phyloP scores from a whole-genome alignment of 92 coral and sea anemone species.

The Blastomussa wellsi region DNA sequence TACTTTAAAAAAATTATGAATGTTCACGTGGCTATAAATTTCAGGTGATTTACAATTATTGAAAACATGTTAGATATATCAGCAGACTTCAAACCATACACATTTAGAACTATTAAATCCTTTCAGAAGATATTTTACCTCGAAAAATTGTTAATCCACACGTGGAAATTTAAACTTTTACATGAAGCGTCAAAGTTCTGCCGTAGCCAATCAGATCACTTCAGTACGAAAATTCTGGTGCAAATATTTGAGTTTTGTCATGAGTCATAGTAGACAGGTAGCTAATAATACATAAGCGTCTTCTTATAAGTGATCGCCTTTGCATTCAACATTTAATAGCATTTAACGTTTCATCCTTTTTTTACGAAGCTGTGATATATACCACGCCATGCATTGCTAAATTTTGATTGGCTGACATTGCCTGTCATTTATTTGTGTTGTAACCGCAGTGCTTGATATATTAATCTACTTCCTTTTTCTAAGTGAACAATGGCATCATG shows the following conservation, averaged over 20 bases:
- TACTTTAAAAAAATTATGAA: not conserved
- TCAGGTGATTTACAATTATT: not conserved
- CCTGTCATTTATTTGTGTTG: not conserved
- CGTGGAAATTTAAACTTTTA: not conserved
- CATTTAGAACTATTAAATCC: not conserved
- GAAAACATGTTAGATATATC: not conserved
- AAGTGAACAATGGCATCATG: not conserved
- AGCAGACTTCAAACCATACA: not conserved
- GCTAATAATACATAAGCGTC: not conserved
- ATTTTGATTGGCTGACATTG: constrained; percentile 7
- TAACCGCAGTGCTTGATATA: constrained; percentile 2
- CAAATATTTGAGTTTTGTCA: not conserved
- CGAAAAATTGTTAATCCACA: not conserved
- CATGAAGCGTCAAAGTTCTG: not conserved
- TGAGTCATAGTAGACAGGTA: not conserved
- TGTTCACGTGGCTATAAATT: not conserved
- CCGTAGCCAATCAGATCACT: constrained; percentile 1
- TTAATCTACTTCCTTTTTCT: not conserved
- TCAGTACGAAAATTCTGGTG: not conserved
- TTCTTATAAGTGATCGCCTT: not conserved
- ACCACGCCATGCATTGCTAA: not conserved
- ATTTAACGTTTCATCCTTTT: not conserved
- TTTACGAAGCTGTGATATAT: not conserved
- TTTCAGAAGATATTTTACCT: not conserved
- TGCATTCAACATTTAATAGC: not conserved